A percentile compares a stretch with the other conserved stretches of the same genome.
phyloP scores from a whole-genome alignment of 2,888 invertebrate species.

The Chydorus sphaericus region DNA sequence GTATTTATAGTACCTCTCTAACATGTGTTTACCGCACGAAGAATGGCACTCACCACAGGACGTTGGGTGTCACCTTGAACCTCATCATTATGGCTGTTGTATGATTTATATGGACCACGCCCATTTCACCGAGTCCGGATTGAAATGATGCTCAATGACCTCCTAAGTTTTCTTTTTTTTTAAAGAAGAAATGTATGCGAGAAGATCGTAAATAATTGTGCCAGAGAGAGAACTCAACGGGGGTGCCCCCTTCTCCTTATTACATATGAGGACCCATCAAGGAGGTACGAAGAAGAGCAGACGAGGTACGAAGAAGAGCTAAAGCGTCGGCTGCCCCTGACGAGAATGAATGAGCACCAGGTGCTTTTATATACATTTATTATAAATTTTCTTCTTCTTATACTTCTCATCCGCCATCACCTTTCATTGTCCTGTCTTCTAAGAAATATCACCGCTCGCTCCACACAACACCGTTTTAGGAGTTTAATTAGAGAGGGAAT shows the following conservation, averaged over 20 bases:
- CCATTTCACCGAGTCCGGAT: too few species aligned
- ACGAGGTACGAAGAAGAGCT: not conserved
- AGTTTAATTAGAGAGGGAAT: too few species aligned
- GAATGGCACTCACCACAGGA: constrained; percentile 2
- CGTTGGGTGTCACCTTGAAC: not conserved
- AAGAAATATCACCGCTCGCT: constrained; percentile 5
- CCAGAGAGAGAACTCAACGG: not conserved
- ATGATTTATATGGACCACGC: too few species aligned
- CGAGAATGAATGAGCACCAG: constrained; percentile 14
- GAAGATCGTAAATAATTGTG: constrained; percentile 5
- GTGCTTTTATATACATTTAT: not conserved
- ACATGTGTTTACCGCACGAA: not conserved
- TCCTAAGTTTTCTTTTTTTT: not conserved
- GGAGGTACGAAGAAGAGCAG: not conserved
- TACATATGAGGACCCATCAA: not conserved
- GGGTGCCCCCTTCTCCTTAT: not conserved
- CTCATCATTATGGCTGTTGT: too few species aligned
- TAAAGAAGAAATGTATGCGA: not conserved
- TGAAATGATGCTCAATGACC: too few species aligned
- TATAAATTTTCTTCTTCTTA: constrained; percentile 4
- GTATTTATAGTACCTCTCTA: not conserved
- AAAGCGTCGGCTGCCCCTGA: constrained; percentile 4
- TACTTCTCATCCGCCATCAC: constrained; percentile 2
- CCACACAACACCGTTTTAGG: too few species aligned
- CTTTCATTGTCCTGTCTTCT: constrained; percentile 7